Percentiles rank a stretch among this genome's conserved stretches.
Evolutionary conservation across 2,797 vertebrate species (phyloP).

Genomic region (Hemitrygon akajei): DNA sequence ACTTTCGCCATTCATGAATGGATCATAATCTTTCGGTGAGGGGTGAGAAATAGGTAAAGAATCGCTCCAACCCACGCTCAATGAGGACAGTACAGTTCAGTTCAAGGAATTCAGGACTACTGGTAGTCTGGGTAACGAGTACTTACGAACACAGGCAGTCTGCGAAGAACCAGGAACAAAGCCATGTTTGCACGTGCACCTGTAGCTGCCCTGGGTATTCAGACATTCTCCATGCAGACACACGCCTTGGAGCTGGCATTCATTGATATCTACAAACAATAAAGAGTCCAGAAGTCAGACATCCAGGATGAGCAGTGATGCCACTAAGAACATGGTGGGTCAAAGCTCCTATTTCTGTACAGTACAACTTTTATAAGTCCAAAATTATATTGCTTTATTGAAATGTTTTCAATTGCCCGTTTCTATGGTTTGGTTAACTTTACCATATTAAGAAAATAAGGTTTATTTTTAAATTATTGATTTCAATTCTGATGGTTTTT

Average conservation of each 20-base stretch:
- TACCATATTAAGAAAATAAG: too few relatives aligned
- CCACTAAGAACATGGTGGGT: neutral
- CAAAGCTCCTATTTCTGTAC: too few relatives aligned
- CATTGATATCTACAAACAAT: slow-evolving; percentile 76
- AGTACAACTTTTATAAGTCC: too few relatives aligned
- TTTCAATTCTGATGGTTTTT: too few relatives aligned
- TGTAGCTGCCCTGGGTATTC: slow-evolving; percentile 89
- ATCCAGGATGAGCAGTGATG: neutral
- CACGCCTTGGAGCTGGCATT: slow-evolving; percentile 80
- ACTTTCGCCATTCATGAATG: neutral
- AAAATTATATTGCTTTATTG: too few relatives aligned
- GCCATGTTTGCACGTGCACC: slow-evolving; percentile 82
- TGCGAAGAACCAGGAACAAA: slow-evolving; percentile 76
- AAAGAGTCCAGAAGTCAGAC: neutral
- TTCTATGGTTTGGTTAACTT: too few relatives aligned
- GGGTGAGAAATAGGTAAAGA: neutral
- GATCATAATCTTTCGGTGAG: neutral
- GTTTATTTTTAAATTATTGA: too few relatives aligned
- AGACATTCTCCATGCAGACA: slow-evolving; percentile 89
- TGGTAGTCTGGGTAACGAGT: slow-evolving; percentile 39
- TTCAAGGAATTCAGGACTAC: neutral
- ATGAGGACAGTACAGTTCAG: too few relatives aligned
- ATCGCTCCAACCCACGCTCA: neutral
- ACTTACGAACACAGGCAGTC: slow-evolving; percentile 85
- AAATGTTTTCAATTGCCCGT: too few relatives aligned